Base-by-base conservation (phyloP, 2,113 vertebrate species). In the Carollia perspicillata region DNA sequence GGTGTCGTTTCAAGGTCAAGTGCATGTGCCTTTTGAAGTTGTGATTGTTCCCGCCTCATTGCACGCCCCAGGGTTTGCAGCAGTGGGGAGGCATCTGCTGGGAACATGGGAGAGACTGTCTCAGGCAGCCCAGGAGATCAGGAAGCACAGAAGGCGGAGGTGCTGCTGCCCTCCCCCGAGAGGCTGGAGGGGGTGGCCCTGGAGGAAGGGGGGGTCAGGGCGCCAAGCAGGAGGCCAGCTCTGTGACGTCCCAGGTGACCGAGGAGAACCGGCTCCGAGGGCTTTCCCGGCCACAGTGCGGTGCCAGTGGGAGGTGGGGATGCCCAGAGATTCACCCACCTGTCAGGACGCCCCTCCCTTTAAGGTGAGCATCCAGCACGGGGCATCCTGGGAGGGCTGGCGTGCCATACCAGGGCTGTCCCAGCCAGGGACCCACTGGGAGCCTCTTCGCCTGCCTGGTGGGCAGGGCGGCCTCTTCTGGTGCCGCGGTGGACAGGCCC, bases 71-170 rank as follows among this genome's bases (percentile, higher is more conserved):
- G 60, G 30, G 60, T 28, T 6, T 30, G 60, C 60, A 14, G 28
- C 60, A 14, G 6, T 4, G 7, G 6, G 30, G 12, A 18, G 63
- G n/a, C 6, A 6, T 16, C 63, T 2, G 30, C 11, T 4, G 1
- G 63, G 30, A 13, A n/a, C 14, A 2, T 7, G 63, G 63, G 63
- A 2, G 30, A n/a, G 14, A 8, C 30, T n/a, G 30, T 17, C 33
- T 8, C 6, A 3, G 0, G 30, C 33, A 6, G 33, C 65, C 33
- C 65, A 14, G 65, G 65, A 14, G 60, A 14, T 9, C 58, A 10
- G 58, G 58, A 28, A 60, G 23, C 26, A 28, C 58, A 11, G 58
- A 60, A 3, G 58, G 23, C 12, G 23, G 8, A 22, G 53, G 53
- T 55, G 18, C 53, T 8, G 53, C 53, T 55, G 53, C 53, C 53